Conservation (phyloP, 2,797 vertebrate genomes). For the Alauda arvensis region DNA sequence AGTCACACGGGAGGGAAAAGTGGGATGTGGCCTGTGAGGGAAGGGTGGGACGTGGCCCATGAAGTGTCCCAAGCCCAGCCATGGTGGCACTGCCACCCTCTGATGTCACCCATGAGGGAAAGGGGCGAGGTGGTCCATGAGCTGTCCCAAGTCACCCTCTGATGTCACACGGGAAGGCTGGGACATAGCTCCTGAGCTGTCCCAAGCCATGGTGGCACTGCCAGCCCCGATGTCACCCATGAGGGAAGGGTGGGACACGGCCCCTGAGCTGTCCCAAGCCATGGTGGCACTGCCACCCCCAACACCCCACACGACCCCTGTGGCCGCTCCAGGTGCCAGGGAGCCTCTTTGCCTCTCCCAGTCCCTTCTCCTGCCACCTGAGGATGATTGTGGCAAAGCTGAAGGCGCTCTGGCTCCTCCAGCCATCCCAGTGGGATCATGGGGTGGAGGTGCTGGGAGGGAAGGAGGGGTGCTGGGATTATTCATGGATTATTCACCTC, state of each 20-base stretch:
- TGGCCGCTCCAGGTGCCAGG: neutral
- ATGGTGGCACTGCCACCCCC: neutral
- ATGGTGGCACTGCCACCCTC: no score
- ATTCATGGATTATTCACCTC: neutral
- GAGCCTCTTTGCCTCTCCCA: neutral
- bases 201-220: neutral
- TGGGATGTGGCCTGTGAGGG: no score
- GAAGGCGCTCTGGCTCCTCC: neutral
- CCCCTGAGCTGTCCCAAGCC: neutral
- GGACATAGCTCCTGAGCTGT: no score
- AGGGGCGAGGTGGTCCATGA: no score
- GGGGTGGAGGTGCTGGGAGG: neutral
- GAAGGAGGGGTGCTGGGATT: neutral
- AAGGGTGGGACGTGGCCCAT: no score
- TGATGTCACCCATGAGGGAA: no score
- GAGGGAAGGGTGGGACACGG: no score
- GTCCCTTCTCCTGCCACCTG: neutral
- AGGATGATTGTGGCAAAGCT: neutral
- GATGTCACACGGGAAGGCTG: no score
- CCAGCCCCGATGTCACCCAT: neutral
- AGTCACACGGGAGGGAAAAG: no score
- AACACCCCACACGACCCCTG: fast-evolving
- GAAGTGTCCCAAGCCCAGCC: no score
- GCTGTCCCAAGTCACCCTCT: no score
- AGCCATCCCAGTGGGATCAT: neutral